Evolutionary conservation across 2,888 invertebrate species (phyloP), one percentile per base, ranked within the genome.

Genomic region (Spilarctia lutea): DNA sequence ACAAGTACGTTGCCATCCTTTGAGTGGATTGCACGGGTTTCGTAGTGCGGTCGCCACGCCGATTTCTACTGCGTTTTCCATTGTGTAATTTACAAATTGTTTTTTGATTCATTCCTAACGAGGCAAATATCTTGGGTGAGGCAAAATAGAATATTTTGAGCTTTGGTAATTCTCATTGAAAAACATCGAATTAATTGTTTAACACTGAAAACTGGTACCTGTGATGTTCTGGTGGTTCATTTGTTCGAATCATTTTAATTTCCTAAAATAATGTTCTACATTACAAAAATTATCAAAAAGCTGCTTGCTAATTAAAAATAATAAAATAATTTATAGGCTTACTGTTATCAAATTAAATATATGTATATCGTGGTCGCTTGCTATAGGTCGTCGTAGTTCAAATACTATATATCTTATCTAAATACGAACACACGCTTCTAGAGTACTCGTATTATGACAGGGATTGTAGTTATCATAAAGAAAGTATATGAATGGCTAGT

Each of bases 341-440:
- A 45, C 33, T 68, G 48, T 63, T 60, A 72, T 75, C 66, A 71
- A 71, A 66, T 70, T 39, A 60, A 72, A 71, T 42, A 42, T 48
- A 24, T 68, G 52, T 11, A 24, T 68, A 30, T 65, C 79, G 82
- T 80, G 83, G 20, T 2, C 30, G 39, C 66, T 30, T 33, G 35
- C 39, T 65, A 82, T 83, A 78, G 76, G 82, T 75, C 33, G 39
- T 11, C 27, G 39, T 20, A 76, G 70, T 74, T 74, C 35, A 6
- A 73, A 69, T 76, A 71, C 66, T 72, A 63, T 68, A 33, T n/a
- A 73, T 63, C 42, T 60, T 42, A 73, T 73, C 60, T 67, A n/a
- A 52, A 66, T 42, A 60, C 42, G 30, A 13, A 24, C 11, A 68
- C 20, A n/a, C 20, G 30, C 56, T 56, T 68, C 24, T 45, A 18